phyloP scores from a whole-genome alignment of 2,888 invertebrate genomes.

The Stenolophus ochropezus region DNA sequence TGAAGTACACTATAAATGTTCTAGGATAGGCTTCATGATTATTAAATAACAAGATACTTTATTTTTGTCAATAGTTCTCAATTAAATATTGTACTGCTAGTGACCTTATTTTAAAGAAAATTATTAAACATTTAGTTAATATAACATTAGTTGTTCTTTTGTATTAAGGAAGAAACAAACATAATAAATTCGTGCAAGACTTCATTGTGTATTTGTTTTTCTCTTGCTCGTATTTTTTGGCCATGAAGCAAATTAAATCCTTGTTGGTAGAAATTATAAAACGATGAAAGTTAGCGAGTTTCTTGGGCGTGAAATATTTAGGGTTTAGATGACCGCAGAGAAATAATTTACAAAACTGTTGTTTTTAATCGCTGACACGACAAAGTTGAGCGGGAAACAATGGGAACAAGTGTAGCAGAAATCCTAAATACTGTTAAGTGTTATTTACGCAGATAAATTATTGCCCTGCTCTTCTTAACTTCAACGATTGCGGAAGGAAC shows the following conservation, averaged over 20 bases:
- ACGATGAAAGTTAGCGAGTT: background rate
- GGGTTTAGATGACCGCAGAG: background rate
- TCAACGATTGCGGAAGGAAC: background rate
- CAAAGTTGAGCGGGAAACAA: slow-evolving; percentile 33
- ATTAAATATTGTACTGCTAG: too few species aligned
- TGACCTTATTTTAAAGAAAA: too few species aligned
- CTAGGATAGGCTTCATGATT: too few species aligned
- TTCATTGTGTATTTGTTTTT: background rate
- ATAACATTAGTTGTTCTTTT: too few species aligned
- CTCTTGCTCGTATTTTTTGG: background rate
- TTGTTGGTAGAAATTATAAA: slow-evolving; percentile 17
- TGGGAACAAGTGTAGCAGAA: slow-evolving; percentile 37
- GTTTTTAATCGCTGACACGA: slow-evolving; percentile 51
- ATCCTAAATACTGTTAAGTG: slow-evolving; percentile 30
- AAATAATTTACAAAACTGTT: slow-evolving; percentile 55
- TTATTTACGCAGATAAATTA: slow-evolving; percentile 37
- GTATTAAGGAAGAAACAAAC: too few species aligned
- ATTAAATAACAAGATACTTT: too few species aligned
- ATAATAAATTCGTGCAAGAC: background rate
- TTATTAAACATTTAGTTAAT: too few species aligned
- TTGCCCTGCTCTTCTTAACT: slow-evolving; percentile 18
- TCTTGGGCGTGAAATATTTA: background rate
- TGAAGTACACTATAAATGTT: too few species aligned
- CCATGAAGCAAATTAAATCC: background rate
- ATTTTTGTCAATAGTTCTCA: too few species aligned